Evolutionary conservation across 2,113 vertebrate genomes (phyloP).

Genomic region (Pelodiscus sinensis): DNA sequence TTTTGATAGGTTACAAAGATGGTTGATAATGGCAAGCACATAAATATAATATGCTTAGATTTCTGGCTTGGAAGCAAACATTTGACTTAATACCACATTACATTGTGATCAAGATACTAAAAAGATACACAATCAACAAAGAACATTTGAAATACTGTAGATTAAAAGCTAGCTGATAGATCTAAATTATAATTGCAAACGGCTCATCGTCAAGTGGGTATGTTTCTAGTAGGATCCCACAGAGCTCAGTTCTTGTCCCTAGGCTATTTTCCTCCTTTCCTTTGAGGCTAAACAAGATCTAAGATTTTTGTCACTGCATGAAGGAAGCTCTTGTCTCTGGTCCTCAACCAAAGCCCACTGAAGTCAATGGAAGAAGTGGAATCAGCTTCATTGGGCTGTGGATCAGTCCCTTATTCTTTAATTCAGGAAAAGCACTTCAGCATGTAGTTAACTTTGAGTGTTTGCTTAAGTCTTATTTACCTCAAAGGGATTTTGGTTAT

Average conservation of each 20-base stretch:
- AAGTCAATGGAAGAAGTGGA: no score
- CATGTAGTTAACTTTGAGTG: no score
- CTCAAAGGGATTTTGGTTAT: no score
- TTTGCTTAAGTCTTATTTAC: no score
- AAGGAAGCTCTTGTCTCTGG: no score
- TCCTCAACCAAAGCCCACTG: no score
- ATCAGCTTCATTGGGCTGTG: no score
- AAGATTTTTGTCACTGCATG: neutral
- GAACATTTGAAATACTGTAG: neutral
- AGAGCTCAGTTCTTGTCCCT: neutral
- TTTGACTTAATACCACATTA: neutral
- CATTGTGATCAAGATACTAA: neutral
- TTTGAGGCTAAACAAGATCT: neutral
- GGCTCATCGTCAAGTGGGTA: neutral
- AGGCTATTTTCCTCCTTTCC: neutral
- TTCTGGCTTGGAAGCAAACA: neutral
- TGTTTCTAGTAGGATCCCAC: neutral
- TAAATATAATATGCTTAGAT: neutral
- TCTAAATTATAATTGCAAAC: neutral
- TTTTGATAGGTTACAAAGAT: neutral
- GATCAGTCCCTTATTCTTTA: no score
- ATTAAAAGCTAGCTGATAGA: neutral
- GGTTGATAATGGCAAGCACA: neutral
- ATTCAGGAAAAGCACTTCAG: no score
- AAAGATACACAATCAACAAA: neutral